Evolutionary conservation across 2,888 invertebrate genomes (phyloP), one percentile per base, ranked within the genome.

Genomic region (Napeogenes inachia): DNA sequence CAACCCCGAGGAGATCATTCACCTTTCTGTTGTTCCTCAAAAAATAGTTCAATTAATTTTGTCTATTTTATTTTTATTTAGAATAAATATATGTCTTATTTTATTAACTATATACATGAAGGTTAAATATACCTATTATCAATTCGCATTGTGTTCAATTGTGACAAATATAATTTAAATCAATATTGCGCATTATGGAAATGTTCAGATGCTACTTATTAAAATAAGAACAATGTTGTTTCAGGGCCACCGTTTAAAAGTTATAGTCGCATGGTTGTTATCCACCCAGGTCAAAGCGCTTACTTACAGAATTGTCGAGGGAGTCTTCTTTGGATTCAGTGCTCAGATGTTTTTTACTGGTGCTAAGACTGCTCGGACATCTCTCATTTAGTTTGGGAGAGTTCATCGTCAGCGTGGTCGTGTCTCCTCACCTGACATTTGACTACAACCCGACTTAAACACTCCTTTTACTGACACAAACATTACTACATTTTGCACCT

Each of bases 381-480:
- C 86, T 76, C 71, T 87, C 89, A 69, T 79, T 85, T 30, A 87
- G 74, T 70, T 89, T 89, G 4, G 89, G 89, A n/a, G 89, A 90
- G 72, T 85, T 89, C 89, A 89, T 89, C 21, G 47, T 67, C 57
- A 56, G 54, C 32, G 47, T 10, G 54, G 59, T 13, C 58, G 54
- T 54, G 57, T 56, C 56, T 56, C 35, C 60, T 62, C 56, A 67
- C 60, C 60, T 66, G 62, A 69, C 68, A 67, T 59, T 68, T 57
- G 47, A 59, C 45, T 47, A 56, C 45, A 61, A 58, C 42, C 45
- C 62, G 53, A 64, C 63, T 55, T 30, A 47, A 45, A 46, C 38
- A 33, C 30, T 59, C 57, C 57, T 63, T 56, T 55, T 59, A 55
- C 33, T 45, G 21, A n/a, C 6, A 38, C 42, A 8, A 46, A 50